Evolutionary conservation across 2,113 vertebrate genomes (phyloP).

Genomic region (Varanus komodoensis): DNA sequence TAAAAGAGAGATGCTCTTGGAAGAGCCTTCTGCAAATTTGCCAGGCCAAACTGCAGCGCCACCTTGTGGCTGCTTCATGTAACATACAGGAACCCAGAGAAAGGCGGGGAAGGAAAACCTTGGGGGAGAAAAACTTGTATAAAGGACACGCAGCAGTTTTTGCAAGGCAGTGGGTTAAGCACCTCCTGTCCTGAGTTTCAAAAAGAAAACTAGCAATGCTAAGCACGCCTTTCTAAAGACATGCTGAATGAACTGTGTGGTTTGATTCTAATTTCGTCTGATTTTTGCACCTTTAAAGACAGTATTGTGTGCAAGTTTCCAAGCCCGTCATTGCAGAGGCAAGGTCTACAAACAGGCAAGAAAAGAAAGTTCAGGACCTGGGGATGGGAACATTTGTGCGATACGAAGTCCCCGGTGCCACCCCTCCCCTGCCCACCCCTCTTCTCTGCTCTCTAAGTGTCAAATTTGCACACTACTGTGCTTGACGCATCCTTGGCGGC

Average conservation of each 20-base stretch:
- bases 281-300: not conserved
- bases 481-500: not conserved
- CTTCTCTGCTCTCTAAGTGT: not conserved
- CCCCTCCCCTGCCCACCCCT: not conserved
- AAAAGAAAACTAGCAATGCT: not conserved
- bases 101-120: too few species aligned
- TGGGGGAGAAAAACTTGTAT: too few species aligned
- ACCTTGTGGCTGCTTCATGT: too few species aligned
- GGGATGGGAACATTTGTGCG: not conserved
- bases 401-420: too few species aligned
- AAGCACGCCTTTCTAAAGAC: not conserved
- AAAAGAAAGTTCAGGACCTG: not conserved
- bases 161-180: too few species aligned
- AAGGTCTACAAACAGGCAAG: not conserved
- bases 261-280: not conserved
- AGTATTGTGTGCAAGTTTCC: not conserved
- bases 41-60: too few species aligned
- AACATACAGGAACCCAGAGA: too few species aligned
- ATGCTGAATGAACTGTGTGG: not conserved
- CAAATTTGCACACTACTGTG: not conserved
- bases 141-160: too few species aligned
- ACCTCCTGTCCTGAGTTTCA: not conserved
- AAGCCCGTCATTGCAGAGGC: not conserved
- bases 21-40: too few species aligned
- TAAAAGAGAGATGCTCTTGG: too few species aligned